Conservation (phyloP, 2,888 invertebrate genomes). For the Arrhopalites spinosus region DNA sequence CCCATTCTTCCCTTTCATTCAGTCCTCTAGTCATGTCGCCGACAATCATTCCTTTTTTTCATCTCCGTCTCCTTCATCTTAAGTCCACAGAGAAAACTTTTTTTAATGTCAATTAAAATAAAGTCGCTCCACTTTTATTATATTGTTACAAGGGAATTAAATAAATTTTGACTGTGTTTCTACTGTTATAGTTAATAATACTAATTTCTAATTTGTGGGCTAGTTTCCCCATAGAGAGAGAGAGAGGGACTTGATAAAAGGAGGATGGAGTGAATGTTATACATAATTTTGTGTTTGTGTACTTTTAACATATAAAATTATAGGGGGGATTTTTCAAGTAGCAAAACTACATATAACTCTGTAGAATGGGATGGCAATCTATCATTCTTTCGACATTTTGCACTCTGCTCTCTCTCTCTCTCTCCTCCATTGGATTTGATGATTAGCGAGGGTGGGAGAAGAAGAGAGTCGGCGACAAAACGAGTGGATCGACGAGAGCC, state of each 20-base stretch:
- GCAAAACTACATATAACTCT: background rate
- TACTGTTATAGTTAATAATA: too few relatives aligned
- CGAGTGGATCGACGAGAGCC: background rate
- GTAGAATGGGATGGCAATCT: slow-evolving; percentile 28
- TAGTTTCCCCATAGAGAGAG: too few relatives aligned
- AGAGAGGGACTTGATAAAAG: too few relatives aligned
- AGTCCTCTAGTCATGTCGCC: background rate
- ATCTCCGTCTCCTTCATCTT: background rate
- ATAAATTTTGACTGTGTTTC: too few relatives aligned
- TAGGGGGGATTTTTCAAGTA: background rate
- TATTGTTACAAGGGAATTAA: too few relatives aligned
- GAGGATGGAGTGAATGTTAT: too few relatives aligned
- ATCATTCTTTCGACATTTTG: slow-evolving; percentile 44
- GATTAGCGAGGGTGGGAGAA: background rate
- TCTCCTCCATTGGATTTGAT: slow-evolving; percentile 18
- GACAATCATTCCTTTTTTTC: background rate
- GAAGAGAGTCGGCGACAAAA: background rate
- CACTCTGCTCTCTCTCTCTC: slow-evolving; percentile 18
- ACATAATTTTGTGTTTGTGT: too few relatives aligned
- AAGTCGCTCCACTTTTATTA: too few relatives aligned
- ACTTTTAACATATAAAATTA: too few relatives aligned
- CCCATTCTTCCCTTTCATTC: slow-evolving; percentile 23
- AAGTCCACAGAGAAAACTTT: background rate
- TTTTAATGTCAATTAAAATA: too few relatives aligned
- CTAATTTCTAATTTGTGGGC: too few relatives aligned